A percentile compares a stretch with the other conserved stretches of the same genome.
phyloP scores from a whole-genome alignment of 2,888 invertebrate genomes.

The Oxyteleia sp. region DNA sequence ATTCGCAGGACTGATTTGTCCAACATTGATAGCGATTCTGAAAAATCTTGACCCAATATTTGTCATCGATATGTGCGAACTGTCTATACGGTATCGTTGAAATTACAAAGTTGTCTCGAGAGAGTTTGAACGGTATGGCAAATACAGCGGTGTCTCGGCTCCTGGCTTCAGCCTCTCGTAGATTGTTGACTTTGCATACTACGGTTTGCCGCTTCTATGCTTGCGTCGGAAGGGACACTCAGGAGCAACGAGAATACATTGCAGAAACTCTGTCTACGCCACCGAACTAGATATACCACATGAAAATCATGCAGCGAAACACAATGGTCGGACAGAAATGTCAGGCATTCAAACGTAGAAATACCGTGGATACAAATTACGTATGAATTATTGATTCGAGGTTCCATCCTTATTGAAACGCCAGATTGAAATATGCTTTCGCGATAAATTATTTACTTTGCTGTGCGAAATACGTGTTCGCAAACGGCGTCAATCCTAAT shows the following conservation, averaged over 20 bases:
- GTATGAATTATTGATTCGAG: constrained; percentile 56
- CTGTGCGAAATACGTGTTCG: background rate
- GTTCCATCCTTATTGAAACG: constrained; percentile 4
- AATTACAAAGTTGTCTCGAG: no score
- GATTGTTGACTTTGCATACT: constrained; percentile 74
- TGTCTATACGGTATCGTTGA: no score
- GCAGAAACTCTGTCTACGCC: constrained; percentile 13
- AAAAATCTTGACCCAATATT: no score
- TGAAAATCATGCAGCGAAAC: constrained; percentile 54
- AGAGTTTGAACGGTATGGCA: no score
- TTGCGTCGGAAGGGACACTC: constrained; percentile 15
- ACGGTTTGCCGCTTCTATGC: constrained; percentile 60
- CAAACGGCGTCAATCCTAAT: no score
- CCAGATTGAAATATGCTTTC: constrained; percentile 27
- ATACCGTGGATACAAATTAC: constrained; percentile 45
- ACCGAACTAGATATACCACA: constrained; percentile 40
- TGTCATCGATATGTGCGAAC: no score
- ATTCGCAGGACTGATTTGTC: no score
- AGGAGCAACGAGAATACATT: constrained; percentile 21
- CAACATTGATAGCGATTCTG: no score
- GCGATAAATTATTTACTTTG: constrained; percentile 21
- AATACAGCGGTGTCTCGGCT: no score
- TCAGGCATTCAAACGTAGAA: constrained; percentile 41
- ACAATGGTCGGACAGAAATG: constrained; percentile 49
- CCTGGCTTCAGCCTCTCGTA: no score